These are phyloP conservation scores for Chalcis sispes DNA, from an alignment of 2,888 invertebrate species.

Conservation along the genomic window DNA sequence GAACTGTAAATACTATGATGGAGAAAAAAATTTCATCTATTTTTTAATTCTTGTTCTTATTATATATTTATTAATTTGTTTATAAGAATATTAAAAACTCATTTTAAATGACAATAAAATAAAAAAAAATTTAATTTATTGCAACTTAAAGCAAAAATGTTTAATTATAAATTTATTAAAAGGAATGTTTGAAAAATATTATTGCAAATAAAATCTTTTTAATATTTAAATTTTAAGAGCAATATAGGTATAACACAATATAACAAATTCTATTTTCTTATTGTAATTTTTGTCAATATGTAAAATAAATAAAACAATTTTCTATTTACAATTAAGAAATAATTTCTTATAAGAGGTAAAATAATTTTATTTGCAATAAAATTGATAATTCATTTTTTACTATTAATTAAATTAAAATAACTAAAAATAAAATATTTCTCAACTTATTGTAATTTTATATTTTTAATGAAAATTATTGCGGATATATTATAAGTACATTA, in stretches of 20 bases:
- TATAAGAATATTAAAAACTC: slow-evolving; percentile 35
- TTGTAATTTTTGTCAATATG: not conserved
- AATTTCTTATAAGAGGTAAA: not conserved
- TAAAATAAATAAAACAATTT: too few species aligned
- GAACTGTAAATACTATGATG: slow-evolving; percentile 72
- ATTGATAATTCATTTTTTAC: slow-evolving; percentile 32
- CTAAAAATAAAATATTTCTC: slow-evolving; percentile 25
- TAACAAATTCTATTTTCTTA: not conserved
- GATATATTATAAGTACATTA: not conserved
- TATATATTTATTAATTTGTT: slow-evolving; percentile 39
- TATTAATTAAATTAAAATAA: too few species aligned
- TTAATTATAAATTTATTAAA: slow-evolving; percentile 35
- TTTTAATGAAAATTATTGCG: not conserved
- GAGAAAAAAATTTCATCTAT: slow-evolving; percentile 48
- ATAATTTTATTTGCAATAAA: slow-evolving; percentile 39
- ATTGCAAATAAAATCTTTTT: slow-evolving; percentile 36
- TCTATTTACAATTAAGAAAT: too few species aligned
- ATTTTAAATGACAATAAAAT: slow-evolving; percentile 14
- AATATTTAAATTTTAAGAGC: slow-evolving; percentile 1
- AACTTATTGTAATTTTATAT: not conserved
- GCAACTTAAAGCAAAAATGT: slow-evolving; percentile 19
- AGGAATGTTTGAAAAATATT: slow-evolving; percentile 48
- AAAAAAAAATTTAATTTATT: slow-evolving; percentile 22
- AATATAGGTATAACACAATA: not conserved
- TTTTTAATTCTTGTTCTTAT: slow-evolving; percentile 50